phyloP scores from a whole-genome alignment of 2,888 invertebrate genomes.

The Smittia aterrima region DNA sequence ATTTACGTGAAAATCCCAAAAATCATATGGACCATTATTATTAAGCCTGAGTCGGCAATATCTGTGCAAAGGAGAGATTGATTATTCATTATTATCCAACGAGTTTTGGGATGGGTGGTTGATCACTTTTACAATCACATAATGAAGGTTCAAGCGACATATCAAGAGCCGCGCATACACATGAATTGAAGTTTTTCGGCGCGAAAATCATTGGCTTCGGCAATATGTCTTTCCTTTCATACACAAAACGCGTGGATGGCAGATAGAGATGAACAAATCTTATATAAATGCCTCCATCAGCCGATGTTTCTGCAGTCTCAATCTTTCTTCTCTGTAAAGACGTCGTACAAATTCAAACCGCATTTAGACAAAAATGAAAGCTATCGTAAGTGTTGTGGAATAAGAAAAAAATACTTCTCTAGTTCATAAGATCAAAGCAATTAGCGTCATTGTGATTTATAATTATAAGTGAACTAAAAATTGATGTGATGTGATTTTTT shows the following conservation, averaged over 20 bases:
- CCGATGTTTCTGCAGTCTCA: constrained; percentile 20
- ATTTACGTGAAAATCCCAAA: background rate
- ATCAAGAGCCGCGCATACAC: background rate
- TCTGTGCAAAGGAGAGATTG: background rate
- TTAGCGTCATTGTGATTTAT: background rate
- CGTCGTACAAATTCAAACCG: background rate
- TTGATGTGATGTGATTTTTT: background rate
- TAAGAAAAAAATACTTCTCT: background rate
- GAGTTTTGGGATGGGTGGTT: background rate
- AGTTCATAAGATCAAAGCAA: background rate
- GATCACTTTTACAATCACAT: background rate
- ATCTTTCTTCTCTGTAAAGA: background rate
- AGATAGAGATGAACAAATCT: constrained; percentile 27
- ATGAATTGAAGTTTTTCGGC: background rate
- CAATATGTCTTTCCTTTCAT: background rate
- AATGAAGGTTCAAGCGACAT: too few species aligned
- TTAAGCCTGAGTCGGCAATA: background rate
- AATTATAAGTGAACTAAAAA: background rate
- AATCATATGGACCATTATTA: background rate
- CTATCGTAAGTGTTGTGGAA: constrained; percentile 33
- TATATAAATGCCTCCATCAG: constrained; percentile 23
- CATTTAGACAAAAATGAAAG: constrained; percentile 40
- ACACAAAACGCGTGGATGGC: background rate
- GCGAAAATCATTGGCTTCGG: background rate
- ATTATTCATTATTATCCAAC: constrained; percentile 1